These are phyloP conservation scores for Eledona agricola DNA, from an alignment of 2,888 invertebrate genomes.

Conservation along the genomic window DNA sequence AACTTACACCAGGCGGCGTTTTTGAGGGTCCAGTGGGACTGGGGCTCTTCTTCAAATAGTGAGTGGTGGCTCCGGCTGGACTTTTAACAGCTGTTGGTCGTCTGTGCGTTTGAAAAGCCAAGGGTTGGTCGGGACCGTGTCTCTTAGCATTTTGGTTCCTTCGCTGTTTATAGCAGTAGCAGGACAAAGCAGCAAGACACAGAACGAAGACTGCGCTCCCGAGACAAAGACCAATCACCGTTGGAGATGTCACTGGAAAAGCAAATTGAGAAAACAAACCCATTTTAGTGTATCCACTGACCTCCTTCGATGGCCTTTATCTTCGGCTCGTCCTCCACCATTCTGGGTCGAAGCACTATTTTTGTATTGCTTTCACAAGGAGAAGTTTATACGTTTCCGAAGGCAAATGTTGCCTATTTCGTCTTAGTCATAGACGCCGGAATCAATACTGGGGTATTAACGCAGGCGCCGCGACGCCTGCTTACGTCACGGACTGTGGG, in stretches of 20 bases:
- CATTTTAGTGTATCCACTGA: conserved; percentile 49
- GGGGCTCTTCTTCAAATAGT: conserved; percentile 92
- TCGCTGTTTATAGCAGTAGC: conserved; percentile 72
- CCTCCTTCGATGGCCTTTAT: conserved; percentile 68
- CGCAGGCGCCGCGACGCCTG: conserved; percentile 42
- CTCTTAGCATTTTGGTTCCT: conserved; percentile 59
- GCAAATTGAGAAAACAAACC: conserved; percentile 27
- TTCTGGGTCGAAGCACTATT: conserved; percentile 47
- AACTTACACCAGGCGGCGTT: conserved; percentile 66
- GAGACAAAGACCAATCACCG: conserved; percentile 71
- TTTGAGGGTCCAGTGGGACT: conserved; percentile 78
- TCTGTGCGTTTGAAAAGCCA: conserved; percentile 76
- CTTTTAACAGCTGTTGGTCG: conserved; percentile 86
- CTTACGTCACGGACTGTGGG: conserved; percentile 33
- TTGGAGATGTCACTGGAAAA: conserved; percentile 57
- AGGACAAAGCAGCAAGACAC: conserved; percentile 69
- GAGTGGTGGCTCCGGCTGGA: conserved; percentile 74
- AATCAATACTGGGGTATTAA: conserved; percentile 47
- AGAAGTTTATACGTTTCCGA: conserved; percentile 25
- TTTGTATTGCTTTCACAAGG: no score
- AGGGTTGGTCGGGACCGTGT: conserved; percentile 68
- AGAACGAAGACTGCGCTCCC: conserved; percentile 69
- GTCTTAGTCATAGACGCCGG: conserved; percentile 45
- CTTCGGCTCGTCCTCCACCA: conserved; percentile 69
- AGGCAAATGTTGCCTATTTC: conserved; percentile 39